A percentile compares a stretch with the other conserved stretches of the same genome.
These are phyloP conservation scores for Plagiodera versicolora DNA, from an alignment of 2,888 invertebrate species.

Conservation along the genomic window DNA sequence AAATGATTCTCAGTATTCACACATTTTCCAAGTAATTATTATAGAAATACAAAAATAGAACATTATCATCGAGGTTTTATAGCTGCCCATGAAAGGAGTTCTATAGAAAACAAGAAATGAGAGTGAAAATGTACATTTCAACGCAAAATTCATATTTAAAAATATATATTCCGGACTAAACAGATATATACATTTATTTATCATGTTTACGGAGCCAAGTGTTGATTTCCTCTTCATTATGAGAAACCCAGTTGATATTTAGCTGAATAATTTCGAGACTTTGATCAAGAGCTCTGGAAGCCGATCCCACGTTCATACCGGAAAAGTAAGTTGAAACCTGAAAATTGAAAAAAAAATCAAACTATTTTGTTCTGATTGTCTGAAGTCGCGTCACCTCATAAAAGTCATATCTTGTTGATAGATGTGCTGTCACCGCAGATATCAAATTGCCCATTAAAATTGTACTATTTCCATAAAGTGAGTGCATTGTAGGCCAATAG, in stretches of 20 bases:
- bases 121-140: not conserved
- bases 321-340: constrained; percentile 55
- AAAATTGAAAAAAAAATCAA: constrained; percentile 8
- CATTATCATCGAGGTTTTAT: not conserved
- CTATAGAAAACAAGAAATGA: not conserved
- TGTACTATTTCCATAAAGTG: constrained; percentile 66
- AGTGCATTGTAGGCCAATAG: constrained; percentile 67
- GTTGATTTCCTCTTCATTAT: constrained; percentile 60
- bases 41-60: not conserved
- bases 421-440: constrained; percentile 65
- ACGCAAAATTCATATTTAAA: not conserved
- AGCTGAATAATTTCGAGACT: constrained; percentile 79
- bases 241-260: constrained; percentile 78
- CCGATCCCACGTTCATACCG: constrained; percentile 55
- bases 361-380: no score
- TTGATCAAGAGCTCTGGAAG: constrained; percentile 64
- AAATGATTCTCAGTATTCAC: not conserved
- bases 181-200: constrained; percentile 35
- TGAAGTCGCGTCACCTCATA: constrained; percentile 61
- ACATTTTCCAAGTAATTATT: not conserved
- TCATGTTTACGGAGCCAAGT: constrained; percentile 51
- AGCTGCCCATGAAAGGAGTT: not conserved
- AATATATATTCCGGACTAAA: not conserved
- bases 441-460: constrained; percentile 67
- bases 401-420: constrained; percentile 75